These are phyloP conservation scores for Philonicus albiceps DNA, from an alignment of 2,888 invertebrate genomes.

Conservation along the genomic window DNA sequence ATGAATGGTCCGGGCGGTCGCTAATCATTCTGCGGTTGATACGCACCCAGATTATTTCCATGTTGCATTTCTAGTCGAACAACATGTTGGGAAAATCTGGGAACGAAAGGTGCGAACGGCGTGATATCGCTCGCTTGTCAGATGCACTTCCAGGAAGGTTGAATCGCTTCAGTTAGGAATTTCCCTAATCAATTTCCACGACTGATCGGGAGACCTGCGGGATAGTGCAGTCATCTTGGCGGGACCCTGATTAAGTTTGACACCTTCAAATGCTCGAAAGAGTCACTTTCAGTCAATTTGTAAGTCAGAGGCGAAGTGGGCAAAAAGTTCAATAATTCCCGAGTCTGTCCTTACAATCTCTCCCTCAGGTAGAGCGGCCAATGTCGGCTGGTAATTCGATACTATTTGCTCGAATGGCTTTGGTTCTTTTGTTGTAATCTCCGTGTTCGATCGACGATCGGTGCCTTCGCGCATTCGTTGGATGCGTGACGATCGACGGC, in stretches of 20 bases:
- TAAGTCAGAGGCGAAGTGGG: not conserved
- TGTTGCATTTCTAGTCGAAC: not conserved
- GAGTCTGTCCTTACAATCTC: not conserved
- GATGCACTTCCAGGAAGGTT: not conserved
- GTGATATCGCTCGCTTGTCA: not conserved
- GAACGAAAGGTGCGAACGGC: not conserved
- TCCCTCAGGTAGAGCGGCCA: conserved; percentile 5
- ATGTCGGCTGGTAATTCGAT: conserved; percentile 19
- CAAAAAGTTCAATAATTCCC: conserved; percentile 24
- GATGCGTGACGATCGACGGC: not conserved
- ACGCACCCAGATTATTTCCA: not conserved
- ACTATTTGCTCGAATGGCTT: conserved; percentile 28
- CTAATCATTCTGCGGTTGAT: conserved; percentile 6
- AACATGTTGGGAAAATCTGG: not conserved
- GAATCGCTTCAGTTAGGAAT: not conserved
- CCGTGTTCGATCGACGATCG: not conserved
- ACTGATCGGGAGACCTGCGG: not conserved
- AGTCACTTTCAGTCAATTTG: conserved; percentile 29
- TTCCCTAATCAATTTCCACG: not conserved
- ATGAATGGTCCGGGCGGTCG: not conserved
- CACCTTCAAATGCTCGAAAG: conserved; percentile 24
- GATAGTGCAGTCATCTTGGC: not conserved
- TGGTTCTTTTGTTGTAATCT: conserved; percentile 14
- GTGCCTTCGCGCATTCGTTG: not conserved
- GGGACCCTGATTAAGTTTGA: conserved; percentile 5